Evolutionary conservation across 1,140 invertebrate species (phyloP).

Genomic region (Drosophila virilis): DNA sequence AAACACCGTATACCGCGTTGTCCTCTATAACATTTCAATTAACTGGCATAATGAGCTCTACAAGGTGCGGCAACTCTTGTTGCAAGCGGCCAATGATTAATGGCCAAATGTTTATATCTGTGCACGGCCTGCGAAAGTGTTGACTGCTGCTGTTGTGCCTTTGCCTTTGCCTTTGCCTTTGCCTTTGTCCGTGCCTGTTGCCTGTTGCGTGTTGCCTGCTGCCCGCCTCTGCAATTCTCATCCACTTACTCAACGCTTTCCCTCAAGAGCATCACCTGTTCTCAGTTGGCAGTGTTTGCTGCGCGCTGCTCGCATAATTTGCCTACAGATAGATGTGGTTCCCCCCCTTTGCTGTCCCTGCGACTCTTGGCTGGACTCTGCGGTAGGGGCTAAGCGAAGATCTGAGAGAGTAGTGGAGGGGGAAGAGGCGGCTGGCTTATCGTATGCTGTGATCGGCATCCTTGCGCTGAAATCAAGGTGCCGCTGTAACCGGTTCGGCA

Average conservation of each 20-base stretch:
- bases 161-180: neutral
- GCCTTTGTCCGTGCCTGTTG: neutral
- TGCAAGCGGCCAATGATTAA: conserved; percentile 53
- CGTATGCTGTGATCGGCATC: conserved; percentile 40
- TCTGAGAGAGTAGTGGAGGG: neutral
- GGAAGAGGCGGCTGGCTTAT: conserved; percentile 16
- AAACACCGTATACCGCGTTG: neutral
- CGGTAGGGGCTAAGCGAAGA: neutral
- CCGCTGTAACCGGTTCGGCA: conserved; percentile 45
- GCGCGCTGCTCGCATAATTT: conserved; percentile 40
- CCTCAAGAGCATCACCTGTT: conserved; percentile 21
- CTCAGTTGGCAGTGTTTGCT: neutral
- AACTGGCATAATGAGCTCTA: conserved; percentile 52
- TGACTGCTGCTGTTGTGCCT: conserved; percentile 28
- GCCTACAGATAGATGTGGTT: conserved; percentile 37
- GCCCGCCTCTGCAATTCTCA: neutral
- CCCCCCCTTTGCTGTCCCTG: neutral
- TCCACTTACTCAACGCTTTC: neutral
- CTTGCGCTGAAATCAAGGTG: conserved; percentile 53
- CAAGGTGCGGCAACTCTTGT: conserved; percentile 42
- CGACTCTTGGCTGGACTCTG: no score
- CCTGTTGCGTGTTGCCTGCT: neutral
- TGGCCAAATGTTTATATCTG: conserved; percentile 45
- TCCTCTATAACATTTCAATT: conserved; percentile 54
- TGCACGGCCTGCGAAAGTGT: conserved; percentile 46